phyloP scores from a whole-genome alignment of 2,888 invertebrate genomes.

The Tachina fera region DNA sequence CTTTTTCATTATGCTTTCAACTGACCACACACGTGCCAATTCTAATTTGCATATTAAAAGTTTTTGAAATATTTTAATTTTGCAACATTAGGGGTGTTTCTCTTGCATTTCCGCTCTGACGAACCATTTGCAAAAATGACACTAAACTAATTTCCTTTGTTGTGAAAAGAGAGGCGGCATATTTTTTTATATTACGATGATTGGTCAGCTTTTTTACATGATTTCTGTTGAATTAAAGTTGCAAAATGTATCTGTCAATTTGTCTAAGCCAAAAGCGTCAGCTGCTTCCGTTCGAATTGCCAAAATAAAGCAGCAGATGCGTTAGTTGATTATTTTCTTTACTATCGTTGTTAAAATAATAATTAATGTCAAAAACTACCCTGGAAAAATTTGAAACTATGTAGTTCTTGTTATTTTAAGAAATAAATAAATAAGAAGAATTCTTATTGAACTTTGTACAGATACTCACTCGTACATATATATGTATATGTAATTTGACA shows the following conservation, averaged over 20 bases:
- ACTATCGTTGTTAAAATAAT: slow-evolving; percentile 3
- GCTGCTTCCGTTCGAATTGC: slow-evolving; percentile 34
- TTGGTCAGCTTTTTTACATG: slow-evolving; percentile 54
- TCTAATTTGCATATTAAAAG: slow-evolving; percentile 13
- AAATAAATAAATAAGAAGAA: neutral
- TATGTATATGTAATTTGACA: too few relatives aligned
- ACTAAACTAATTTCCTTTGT: slow-evolving; percentile 16
- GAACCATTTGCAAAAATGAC: slow-evolving; percentile 13
- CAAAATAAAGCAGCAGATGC: slow-evolving; percentile 47
- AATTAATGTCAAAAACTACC: slow-evolving; percentile 33
- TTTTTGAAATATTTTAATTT: neutral
- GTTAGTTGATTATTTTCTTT: slow-evolving; percentile 16
- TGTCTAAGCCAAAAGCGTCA: slow-evolving; percentile 46
- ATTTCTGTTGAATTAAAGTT: slow-evolving; percentile 42
- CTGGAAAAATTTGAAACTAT: neutral
- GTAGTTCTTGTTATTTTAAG: neutral
- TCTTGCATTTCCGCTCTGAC: slow-evolving; percentile 38
- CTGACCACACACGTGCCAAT: slow-evolving; percentile 13
- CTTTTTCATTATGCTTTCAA: neutral
- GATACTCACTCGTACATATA: too few relatives aligned
- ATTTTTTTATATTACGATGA: neutral
- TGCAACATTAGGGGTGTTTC: slow-evolving; percentile 28
- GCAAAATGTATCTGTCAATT: slow-evolving; percentile 35
- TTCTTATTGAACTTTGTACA: neutral
- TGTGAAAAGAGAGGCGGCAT: neutral